A percentile compares a stretch with the other conserved stretches of the same genome.
Evolutionary conservation across 1,140 invertebrate species (phyloP).

Genomic region (Halyomorpha halys): DNA sequence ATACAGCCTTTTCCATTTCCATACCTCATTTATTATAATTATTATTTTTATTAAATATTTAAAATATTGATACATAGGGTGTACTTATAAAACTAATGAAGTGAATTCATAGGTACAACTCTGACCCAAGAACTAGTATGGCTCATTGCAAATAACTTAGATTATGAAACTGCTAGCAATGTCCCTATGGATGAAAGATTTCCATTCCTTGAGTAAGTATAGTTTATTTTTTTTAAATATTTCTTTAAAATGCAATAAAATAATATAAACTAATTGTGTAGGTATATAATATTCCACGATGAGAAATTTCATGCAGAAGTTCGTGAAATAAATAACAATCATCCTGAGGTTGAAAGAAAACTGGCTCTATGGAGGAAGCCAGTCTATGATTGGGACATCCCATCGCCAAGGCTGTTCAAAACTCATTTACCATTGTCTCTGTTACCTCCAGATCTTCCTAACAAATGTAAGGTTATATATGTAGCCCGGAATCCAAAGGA

Average conservation of each 20-base stretch:
- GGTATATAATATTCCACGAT: slow-evolving; percentile 23
- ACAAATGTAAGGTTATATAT: slow-evolving; percentile 47
- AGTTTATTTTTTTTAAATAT: too few relatives aligned
- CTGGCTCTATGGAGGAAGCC: slow-evolving; percentile 21
- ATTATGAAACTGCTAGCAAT: slow-evolving; percentile 37
- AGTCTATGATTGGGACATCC: slow-evolving; percentile 32
- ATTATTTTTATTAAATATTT: too few relatives aligned
- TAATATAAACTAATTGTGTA: slow-evolving; percentile 1
- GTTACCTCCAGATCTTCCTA: slow-evolving; percentile 49
- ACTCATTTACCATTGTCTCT: slow-evolving; percentile 50
- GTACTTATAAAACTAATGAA: background rate
- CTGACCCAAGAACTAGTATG: slow-evolving; percentile 39
- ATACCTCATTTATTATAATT: too few relatives aligned
- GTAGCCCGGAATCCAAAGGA: slow-evolving; percentile 77
- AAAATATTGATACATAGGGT: too few relatives aligned
- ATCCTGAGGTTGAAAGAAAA: slow-evolving; percentile 15
- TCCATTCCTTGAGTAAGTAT: slow-evolving; percentile 40
- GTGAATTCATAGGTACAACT: slow-evolving; percentile 35
- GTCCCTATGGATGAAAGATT: slow-evolving; percentile 39
- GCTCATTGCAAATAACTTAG: slow-evolving; percentile 35
- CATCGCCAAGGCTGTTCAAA: slow-evolving; percentile 53
- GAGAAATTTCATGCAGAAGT: slow-evolving; percentile 22
- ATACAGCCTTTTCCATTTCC: too few relatives aligned
- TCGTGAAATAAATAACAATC: slow-evolving; percentile 18
- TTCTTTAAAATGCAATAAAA: too few relatives aligned